A percentile compares a stretch with the other conserved stretches of the same genome.
Conservation (phyloP, 2,113 vertebrate genomes). For the Ariopsis seemanni region DNA sequence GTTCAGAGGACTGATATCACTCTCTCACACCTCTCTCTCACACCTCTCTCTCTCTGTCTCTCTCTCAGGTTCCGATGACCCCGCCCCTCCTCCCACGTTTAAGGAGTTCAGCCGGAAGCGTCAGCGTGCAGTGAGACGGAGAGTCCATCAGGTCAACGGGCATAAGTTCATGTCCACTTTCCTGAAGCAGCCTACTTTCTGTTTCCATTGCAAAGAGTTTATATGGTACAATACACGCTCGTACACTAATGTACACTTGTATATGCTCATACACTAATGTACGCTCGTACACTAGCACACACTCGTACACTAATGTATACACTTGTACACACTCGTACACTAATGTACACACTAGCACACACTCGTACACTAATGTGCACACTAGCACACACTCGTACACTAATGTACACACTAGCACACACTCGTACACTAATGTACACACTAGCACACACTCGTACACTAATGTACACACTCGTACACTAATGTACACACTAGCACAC, state of each 20-base stretch:
- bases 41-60: background rate
- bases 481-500: background rate
- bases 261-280: no score
- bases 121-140: conserved; percentile 85
- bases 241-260: background rate
- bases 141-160: conserved; percentile 94
- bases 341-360: background rate
- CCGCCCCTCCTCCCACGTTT: conserved; percentile 68
- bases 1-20: background rate
- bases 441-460: background rate
- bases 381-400: background rate
- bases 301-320: background rate
- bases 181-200: conserved; percentile 94
- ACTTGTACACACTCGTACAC: background rate
- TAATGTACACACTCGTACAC: background rate
- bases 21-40: background rate
- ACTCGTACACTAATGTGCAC: background rate
- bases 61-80: conserved; percentile 57
- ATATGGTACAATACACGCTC: conserved; percentile 81
- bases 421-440: background rate
- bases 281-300: background rate
- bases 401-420: background rate
- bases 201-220: conserved; percentile 95
- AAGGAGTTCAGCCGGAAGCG: conserved; percentile 69
- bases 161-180: conserved; percentile 99